Conservation (phyloP, 2,113 vertebrate genomes). For the Poecile atricapillus region DNA sequence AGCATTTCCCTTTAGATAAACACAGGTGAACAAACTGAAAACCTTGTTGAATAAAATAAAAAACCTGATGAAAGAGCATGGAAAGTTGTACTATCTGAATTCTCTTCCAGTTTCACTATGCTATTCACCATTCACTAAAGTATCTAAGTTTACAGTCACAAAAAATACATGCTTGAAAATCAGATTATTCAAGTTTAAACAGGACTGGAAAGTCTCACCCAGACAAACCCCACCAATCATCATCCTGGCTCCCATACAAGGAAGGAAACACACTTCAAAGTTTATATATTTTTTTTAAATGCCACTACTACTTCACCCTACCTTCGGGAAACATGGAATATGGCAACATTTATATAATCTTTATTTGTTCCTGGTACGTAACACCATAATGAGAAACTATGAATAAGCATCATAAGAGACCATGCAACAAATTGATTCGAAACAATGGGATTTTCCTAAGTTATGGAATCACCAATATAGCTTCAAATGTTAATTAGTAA, state of each 20-base stretch:
- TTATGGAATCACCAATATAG: neutral
- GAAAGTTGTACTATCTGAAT: neutral
- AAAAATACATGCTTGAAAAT: neutral
- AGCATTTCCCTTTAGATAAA: neutral
- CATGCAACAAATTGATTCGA: neutral
- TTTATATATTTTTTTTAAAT: neutral
- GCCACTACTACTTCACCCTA: neutral
- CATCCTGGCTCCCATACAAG: neutral
- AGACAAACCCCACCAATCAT: neutral
- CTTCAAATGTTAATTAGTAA: neutral
- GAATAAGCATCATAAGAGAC: neutral
- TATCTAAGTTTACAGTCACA: neutral
- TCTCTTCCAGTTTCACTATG: neutral
- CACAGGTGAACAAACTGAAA: rapidly evolving
- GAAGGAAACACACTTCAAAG: neutral
- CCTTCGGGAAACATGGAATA: neutral
- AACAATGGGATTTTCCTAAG: neutral
- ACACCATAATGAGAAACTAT: neutral
- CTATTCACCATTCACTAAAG: neutral
- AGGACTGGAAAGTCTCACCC: neutral
- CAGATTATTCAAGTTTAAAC: slow-evolving; percentile 31
- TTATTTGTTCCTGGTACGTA: neutral
- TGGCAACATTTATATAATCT: neutral
- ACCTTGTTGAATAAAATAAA: neutral
- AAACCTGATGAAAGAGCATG: neutral